A percentile compares a stretch with the other conserved stretches of the same genome.
Conservation (phyloP, 2,888 invertebrate species). For the Dynastes grantii region DNA sequence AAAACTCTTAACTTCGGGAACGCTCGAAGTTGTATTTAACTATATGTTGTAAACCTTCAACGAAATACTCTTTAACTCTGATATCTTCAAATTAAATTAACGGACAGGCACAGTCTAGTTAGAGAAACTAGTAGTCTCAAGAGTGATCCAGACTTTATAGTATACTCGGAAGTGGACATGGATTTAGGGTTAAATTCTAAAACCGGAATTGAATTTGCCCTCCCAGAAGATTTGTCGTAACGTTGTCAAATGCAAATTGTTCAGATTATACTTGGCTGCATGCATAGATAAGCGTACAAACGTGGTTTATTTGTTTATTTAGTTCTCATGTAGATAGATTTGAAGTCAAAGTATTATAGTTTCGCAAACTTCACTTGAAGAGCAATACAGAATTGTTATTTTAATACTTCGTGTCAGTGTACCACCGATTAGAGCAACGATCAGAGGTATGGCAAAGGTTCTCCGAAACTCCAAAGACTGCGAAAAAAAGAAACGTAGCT, state of each 20-base stretch:
- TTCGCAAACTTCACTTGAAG: no score
- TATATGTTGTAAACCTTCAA: background rate
- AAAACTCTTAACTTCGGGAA: background rate
- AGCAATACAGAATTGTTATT: no score
- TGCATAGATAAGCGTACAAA: background rate
- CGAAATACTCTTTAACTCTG: slow-evolving; percentile 1
- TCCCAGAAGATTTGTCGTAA: slow-evolving; percentile 20
- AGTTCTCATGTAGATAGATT: no score
- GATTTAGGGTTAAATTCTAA: slow-evolving; percentile 30
- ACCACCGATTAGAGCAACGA: no score
- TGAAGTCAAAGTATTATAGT: no score
- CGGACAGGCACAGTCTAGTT: slow-evolving; percentile 15
- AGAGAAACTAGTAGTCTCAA: slow-evolving; percentile 35
- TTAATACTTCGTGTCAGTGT: no score
- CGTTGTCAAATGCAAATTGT: slow-evolving; percentile 19
- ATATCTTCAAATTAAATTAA: slow-evolving; percentile 9
- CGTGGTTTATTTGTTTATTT: no score
- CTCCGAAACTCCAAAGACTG: no score
- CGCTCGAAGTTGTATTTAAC: background rate
- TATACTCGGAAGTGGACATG: slow-evolving; percentile 18
- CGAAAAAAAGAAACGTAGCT: no score
- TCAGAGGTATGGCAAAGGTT: no score
- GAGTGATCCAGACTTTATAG: slow-evolving; percentile 28
- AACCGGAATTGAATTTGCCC: slow-evolving; percentile 42
- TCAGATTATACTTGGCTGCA: background rate